Evolutionary conservation across 2,888 invertebrate genomes (phyloP), one percentile per base, ranked within the genome.

Genomic region (Ochlodes sylvanus): DNA sequence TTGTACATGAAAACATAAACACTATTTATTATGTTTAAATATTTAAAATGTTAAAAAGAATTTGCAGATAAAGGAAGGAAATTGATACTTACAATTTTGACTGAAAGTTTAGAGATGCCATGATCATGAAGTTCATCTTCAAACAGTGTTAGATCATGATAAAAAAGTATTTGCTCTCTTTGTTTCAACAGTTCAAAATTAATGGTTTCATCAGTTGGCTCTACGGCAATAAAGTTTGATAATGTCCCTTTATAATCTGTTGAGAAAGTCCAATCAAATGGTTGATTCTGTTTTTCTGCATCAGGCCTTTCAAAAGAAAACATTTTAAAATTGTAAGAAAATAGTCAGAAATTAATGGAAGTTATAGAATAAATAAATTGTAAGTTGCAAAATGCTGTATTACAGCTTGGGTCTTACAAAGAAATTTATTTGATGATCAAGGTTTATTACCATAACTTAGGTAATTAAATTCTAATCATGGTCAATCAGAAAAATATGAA

Each of bases 111-210:
- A 1, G 99, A 98, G 66, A 98, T 96, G 15, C 99, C 99, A 94
- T 99, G 98, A 90, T 99, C 99, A 83, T 99, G 99, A 57, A 99
- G 90, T 88, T 99, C 99, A 94, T 99, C 99, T 92, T 99, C 99
- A 93, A 97, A 99, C 44, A 99, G 91, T 68, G 97, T 96, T 41
- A 99, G 91, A 85, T 99, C 98, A 76, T 98, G 97, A 88, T 98
- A 99, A 86, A 99, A 99, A 4, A 98, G 87, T 67, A 99, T 99
- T 83, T 96, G 96, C 77, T 99, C 99, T 77, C 96, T 96, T 75
- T 95, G 95, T 92, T 97, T 98, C 54, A 99, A 90, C 82, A 97
- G 95, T 76, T 98, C 97, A 77, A 98, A 94, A 86, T 99, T 95
- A 64, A 99, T 97, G 73, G 95, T 92, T 81, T 97, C 96, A 52